A percentile compares a stretch with the other conserved stretches of the same genome.
Evolutionary conservation across 2,888 invertebrate species (phyloP).

Genomic region (Leptarthrus brevirostris): DNA sequence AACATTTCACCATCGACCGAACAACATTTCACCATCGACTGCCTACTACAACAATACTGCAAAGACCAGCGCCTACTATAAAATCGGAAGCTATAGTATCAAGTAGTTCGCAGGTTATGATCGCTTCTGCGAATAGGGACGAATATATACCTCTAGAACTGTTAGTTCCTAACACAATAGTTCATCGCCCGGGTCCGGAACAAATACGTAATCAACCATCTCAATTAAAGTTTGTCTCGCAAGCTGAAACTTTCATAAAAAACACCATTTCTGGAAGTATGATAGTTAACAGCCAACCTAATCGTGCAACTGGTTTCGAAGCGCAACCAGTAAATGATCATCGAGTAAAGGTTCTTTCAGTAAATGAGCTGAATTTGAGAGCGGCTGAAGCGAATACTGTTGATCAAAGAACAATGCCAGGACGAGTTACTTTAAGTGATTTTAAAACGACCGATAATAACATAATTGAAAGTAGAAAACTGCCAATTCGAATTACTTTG

Average conservation of each 20-base stretch:
- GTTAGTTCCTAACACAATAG: background rate
- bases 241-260: background rate
- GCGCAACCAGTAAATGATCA: background rate
- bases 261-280: background rate
- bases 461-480: background rate
- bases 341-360: slow-evolving; percentile 14
- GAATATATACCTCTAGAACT: too few relatives aligned
- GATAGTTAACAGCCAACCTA: too few relatives aligned
- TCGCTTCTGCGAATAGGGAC: background rate
- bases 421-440: slow-evolving; percentile 18
- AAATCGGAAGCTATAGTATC: background rate
- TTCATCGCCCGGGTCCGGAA: background rate
- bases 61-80: background rate
- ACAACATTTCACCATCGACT: too few relatives aligned
- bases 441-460: too few relatives aligned
- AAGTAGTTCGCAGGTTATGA: background rate
- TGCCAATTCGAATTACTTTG: slow-evolving; percentile 31
- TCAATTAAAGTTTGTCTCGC: background rate
- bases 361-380: slow-evolving; percentile 6
- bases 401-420: background rate
- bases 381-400: background rate
- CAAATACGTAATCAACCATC: background rate
- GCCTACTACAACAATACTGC: too few relatives aligned
- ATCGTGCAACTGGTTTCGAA: background rate
- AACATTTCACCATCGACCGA: too few relatives aligned